These are phyloP conservation scores for Hycleus cichorii DNA, from an alignment of 1,140 invertebrate species.

Conservation along the genomic window DNA sequence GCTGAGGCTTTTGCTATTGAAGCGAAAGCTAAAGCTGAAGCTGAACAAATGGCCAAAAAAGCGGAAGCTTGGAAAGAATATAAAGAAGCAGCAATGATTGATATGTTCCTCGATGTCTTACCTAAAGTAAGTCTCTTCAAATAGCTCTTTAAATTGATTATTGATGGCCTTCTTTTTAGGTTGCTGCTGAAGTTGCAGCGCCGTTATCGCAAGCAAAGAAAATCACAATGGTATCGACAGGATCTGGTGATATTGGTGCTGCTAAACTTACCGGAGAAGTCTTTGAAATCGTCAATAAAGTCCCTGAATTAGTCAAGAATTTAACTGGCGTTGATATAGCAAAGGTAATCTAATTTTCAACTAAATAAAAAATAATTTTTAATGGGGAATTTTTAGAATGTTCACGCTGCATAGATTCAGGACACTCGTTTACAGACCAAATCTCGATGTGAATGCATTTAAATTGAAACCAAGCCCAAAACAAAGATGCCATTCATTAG, in stretches of 20 bases:
- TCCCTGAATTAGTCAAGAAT: conserved; percentile 82
- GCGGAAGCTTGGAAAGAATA: conserved; percentile 95
- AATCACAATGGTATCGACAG: conserved; percentile 81
- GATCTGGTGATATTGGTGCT: conserved; percentile 85
- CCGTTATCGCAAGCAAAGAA: conserved; percentile 89
- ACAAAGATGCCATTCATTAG: too few relatives aligned
- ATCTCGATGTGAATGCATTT: background rate
- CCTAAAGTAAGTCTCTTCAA: conserved; percentile 66
- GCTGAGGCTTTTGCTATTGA: conserved; percentile 92
- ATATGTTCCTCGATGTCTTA: conserved; percentile 94
- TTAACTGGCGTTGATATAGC: conserved; percentile 90
- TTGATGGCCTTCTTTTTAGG: conserved; percentile 15
- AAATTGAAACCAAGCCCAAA: background rate
- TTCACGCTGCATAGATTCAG: conserved; percentile 12
- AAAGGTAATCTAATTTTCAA: conserved; percentile 51
- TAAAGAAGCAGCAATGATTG: conserved; percentile 92
- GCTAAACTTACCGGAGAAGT: conserved; percentile 91
- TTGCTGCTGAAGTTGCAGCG: conserved; percentile 85
- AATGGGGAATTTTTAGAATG: conserved; percentile 9
- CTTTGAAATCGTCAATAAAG: conserved; percentile 81
- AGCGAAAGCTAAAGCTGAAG: conserved; percentile 90
- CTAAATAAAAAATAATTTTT: background rate
- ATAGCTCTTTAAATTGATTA: background rate
- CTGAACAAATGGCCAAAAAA: conserved; percentile 94
- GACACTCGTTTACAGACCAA: conserved; percentile 2